A percentile compares a stretch with the other conserved stretches of the same genome.
phyloP scores from a whole-genome alignment of 2,797 vertebrate species.

The Aphelocoma californica region DNA sequence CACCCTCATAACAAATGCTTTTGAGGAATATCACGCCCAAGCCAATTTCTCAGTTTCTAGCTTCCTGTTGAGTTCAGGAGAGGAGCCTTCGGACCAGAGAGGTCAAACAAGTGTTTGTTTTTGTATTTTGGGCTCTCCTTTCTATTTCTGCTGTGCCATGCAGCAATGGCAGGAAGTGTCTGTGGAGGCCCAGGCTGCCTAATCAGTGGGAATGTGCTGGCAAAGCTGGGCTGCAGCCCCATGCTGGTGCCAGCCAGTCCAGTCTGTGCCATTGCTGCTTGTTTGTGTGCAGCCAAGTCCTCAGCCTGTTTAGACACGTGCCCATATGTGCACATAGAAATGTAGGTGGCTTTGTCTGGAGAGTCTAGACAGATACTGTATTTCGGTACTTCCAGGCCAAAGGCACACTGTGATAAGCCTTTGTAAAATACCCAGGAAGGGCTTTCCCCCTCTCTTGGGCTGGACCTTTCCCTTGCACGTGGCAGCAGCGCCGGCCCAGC shows the following conservation, averaged over 20 bases:
- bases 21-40: constrained; percentile 9
- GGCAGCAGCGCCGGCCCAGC: accelerated
- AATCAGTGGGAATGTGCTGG: neutral
- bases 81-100: neutral
- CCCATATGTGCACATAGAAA: neutral
- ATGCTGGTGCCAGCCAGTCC: neutral
- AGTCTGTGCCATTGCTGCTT: accelerated
- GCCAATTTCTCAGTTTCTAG: neutral
- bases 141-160: neutral
- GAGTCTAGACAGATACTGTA: neutral
- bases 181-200: neutral
- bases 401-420: neutral
- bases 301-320: neutral
- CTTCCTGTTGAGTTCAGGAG: neutral
- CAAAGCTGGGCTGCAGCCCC: neutral
- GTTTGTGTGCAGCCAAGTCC: accelerated
- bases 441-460: neutral
- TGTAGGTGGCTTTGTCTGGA: neutral
- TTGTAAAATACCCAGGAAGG: neutral
- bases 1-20: constrained; percentile 17
- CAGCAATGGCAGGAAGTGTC: neutral
- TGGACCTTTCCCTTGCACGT: neutral
- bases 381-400: neutral
- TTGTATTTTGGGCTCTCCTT: neutral
- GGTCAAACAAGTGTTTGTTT: neutral